Evolutionary conservation across 2,113 vertebrate genomes (phyloP), one percentile per base, ranked within the genome.

Genomic region (Siniperca chuatsi): DNA sequence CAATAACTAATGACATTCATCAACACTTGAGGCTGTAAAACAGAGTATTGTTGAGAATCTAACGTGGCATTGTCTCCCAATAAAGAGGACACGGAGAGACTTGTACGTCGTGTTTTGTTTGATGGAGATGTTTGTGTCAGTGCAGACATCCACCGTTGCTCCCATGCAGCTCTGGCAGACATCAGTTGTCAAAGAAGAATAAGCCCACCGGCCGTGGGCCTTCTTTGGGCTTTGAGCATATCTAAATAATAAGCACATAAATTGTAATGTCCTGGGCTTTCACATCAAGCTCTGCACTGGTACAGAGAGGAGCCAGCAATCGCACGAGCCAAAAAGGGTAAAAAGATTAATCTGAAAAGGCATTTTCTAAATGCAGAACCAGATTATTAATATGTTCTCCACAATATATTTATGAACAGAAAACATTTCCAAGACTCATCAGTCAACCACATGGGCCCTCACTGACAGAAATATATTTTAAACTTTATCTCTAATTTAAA

Each of bases 11-110:
- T 67, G 35, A 25, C 52, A 64, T 77, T 46, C 29, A 74, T 76
- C 33, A 48, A 37, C 68, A 66, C 42, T 58, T 62, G 12, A 37
- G 20, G 25, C 65, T 66, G 64, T 60, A 70, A 10, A 57, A 75
- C 35, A 12, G 48, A 54, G 42, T 74, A 61, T 61, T 55, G 81
- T 75, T 18, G 25, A 50, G 21, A 52, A 46, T 73, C 29, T 42
- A 67, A 64, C 3, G 21, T 78, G 78, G 25, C 78, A 66, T 73
- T 82, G 54, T 64, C 25, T 4, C 50, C 50, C 33, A 90, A 89
- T 93, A 93, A 94, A 92, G 40, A 87, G 35, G 52, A 85, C 79
- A 35, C 1, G 7, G 58, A 87, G 21, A 78, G 42, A 76, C 5
- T 44, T 1, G 0, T 25, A 37, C 6, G 3, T 78, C 55, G 21